Evolutionary conservation across 2,888 invertebrate species (phyloP).

Genomic region (Tridacna gigas): DNA sequence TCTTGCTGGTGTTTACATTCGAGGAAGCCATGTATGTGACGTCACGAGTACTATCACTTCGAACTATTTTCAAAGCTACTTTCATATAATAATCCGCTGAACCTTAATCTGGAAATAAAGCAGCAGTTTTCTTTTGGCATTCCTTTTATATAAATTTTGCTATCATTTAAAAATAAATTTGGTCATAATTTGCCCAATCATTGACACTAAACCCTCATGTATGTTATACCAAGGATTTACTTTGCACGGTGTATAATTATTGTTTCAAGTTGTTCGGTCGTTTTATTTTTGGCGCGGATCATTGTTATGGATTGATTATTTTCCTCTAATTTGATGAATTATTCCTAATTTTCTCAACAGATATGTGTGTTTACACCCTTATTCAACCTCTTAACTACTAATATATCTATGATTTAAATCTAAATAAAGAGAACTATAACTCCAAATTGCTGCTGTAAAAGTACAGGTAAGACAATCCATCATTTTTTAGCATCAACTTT

Average conservation of each 20-base stretch:
- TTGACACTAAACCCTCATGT: no score
- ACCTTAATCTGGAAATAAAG: not conserved
- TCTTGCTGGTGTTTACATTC: constrained; percentile 65
- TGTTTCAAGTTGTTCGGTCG: constrained; percentile 71
- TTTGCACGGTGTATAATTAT: not conserved
- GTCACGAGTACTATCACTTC: constrained; percentile 63
- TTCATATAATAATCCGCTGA: constrained; percentile 21
- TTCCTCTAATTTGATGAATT: constrained; percentile 44
- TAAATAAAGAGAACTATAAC: not conserved
- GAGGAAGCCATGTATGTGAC: constrained; percentile 68
- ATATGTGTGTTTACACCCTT: constrained; percentile 33
- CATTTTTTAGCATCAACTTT: constrained; percentile 52
- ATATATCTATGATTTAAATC: constrained; percentile 24
- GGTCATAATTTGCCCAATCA: not conserved
- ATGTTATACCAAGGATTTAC: not conserved
- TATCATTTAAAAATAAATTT: no score
- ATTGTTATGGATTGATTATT: constrained; percentile 74
- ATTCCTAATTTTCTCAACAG: constrained; percentile 24
- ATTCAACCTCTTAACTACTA: constrained; percentile 43
- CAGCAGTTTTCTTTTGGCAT: not conserved
- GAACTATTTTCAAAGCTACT: constrained; percentile 69
- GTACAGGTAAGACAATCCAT: constrained; percentile 66
- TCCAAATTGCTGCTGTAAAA: constrained; percentile 42
- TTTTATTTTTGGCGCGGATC: constrained; percentile 82
- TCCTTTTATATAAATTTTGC: not conserved